Evolutionary conservation across 2,888 invertebrate genomes (phyloP).

Genomic region (Hoplodrina blanda): DNA sequence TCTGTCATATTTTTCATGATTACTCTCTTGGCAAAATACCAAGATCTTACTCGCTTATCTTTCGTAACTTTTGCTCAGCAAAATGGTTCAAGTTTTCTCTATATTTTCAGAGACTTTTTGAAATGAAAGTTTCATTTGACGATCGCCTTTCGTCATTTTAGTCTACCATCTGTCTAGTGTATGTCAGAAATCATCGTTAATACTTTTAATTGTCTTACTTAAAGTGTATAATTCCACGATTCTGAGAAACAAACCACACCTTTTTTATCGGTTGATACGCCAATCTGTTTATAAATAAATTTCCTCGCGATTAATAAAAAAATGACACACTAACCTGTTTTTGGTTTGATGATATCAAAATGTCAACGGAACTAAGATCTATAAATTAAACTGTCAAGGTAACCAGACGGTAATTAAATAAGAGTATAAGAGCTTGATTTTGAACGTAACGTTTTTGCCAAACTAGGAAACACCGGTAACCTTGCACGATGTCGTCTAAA

Average conservation of each 20-base stretch:
- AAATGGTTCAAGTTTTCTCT: constrained; percentile 70
- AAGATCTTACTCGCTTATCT: constrained; percentile 86
- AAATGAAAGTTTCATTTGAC: constrained; percentile 41
- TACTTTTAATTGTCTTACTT: background rate
- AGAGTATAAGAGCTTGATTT: constrained; percentile 46
- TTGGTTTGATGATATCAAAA: constrained; percentile 45
- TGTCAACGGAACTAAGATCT: constrained; percentile 43
- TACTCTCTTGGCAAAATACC: constrained; percentile 87
- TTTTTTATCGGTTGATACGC: background rate
- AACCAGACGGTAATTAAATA: constrained; percentile 50
- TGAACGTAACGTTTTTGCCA: constrained; percentile 63
- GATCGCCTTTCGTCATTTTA: constrained; percentile 26
- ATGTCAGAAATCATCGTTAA: background rate
- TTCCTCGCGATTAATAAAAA: background rate
- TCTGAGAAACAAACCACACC: background rate
- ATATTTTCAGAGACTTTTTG: constrained; percentile 63
- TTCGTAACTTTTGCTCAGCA: constrained; percentile 81
- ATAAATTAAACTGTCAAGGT: constrained; percentile 56
- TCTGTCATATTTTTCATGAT: constrained; percentile 87
- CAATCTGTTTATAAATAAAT: constrained; percentile 8
- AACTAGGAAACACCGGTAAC: constrained; percentile 67
- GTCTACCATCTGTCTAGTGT: constrained; percentile 3
- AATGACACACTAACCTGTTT: background rate
- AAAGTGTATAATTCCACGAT: background rate
- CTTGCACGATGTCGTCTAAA: constrained; percentile 67